Percentiles rank a stretch among this genome's conserved stretches.
phyloP scores from a whole-genome alignment of 2,797 vertebrate genomes.

The Microhierax caerulescens region DNA sequence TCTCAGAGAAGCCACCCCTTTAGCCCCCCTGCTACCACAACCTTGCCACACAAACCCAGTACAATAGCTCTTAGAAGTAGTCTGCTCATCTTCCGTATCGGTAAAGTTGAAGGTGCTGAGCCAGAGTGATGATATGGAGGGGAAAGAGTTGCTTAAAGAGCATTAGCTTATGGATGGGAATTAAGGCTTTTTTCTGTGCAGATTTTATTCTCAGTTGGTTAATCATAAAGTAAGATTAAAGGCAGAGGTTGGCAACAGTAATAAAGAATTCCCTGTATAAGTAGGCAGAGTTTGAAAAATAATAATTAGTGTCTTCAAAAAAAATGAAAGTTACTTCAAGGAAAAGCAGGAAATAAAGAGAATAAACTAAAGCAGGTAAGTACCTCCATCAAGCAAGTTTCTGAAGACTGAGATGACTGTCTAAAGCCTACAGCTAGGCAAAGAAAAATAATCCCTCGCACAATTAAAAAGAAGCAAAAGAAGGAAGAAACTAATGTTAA shows the following conservation, averaged over 20 bases:
- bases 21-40: too few relatives aligned
- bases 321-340: background rate
- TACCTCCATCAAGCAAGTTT: background rate
- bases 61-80: background rate
- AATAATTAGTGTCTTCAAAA: background rate
- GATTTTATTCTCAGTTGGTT: background rate
- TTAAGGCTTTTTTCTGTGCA: background rate
- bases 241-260: background rate
- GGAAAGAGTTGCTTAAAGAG: background rate
- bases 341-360: background rate
- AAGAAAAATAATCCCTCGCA: background rate
- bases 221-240: background rate
- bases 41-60: too few relatives aligned
- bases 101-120: background rate
- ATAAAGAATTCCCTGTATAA: background rate
- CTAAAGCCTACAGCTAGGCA: background rate
- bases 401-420: background rate
- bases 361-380: background rate
- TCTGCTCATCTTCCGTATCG: background rate
- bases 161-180: background rate
- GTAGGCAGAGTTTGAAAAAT: background rate
- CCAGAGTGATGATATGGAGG: background rate
- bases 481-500: background rate
- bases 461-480: background rate
- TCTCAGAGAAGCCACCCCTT: too few relatives aligned